Evolutionary conservation across 2,888 invertebrate species (phyloP), one percentile per base, ranked within the genome.

Genomic region (Sinohyriopsis cumingii): DNA sequence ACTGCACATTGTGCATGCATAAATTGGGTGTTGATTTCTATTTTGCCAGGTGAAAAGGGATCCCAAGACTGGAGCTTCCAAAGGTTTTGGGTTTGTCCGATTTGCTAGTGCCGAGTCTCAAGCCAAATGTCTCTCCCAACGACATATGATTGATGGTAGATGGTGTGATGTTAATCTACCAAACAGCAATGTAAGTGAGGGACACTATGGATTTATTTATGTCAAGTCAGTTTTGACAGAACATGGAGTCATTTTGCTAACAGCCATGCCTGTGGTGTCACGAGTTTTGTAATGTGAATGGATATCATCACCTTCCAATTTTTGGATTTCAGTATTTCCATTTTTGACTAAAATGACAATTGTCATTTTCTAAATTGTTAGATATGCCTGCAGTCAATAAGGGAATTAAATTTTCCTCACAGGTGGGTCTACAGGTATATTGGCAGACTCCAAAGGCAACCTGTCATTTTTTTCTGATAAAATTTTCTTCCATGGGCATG

Each of bases 161-260:
- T 97, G 97, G 96, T 99, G 99, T 88, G 98, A 99, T 91, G 98
- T 99, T 5, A 96, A 98, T 91, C 95, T 99, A 85, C 99, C 99
- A 28, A 97, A 98, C 91, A 98, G 96, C 15, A 97, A 96, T 93
- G 94, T 94, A 81, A 73, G 81, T 66, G 25, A 20, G n/a, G 28
- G 25, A 56, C 19, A 28, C 55, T 28, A 0, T 56, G 57, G 56
- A 22, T 55, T 28, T 45, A 18, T 55, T n/a, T 61, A 24, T 22
- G 5, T 5, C 56, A 20, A n/a, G 15, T 55, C 54, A 53, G 18
- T 54, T n/a, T 54, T 63, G 12, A n/a, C 22, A 25, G 45, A 20
- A 62, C 18, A 4, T n/a, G 18, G 24, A 7, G 20, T 12, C 0
- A 9, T 28, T 63, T 24, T 15, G 19, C 7, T 59, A 25, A 25